Evolutionary conservation across 2,113 vertebrate species (phyloP), one percentile per base, ranked within the genome.

Genomic region (Protobothrops flavoviridis): DNA sequence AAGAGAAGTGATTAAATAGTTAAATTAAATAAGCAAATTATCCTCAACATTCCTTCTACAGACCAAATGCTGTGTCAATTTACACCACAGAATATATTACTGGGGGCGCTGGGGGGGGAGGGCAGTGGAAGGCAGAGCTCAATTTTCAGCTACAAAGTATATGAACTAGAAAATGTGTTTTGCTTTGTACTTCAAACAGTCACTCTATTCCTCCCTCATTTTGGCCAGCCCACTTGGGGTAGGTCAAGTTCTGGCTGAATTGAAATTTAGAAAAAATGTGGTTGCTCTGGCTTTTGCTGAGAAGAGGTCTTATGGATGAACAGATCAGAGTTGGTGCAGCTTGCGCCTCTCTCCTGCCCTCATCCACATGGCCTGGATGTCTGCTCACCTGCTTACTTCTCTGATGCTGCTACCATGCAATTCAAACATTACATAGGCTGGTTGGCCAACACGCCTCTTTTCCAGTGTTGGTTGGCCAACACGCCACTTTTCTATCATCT

Each of bases 21-120:
- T 39, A 81, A 81, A 69, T 45, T 39, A 39, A 94, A 86, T 59
- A 52, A 94, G n/a, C 48, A 91, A 85, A 48, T 90, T 91, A 95
- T 91, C 90, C 95, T 93, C 95, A 69, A 61, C 3, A 88, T 94
- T 91, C 86, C 3, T 94, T 64, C 57, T 74, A 20, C 21, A 85
- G 53, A 5, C 52, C 55, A 61, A 50, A 8, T 61, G 43, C 20
- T 39, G 9, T 23, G 12, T 13, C 89, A 39, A 20, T 12, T n/a
- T 61, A 93, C 23, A 86, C 55, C 59, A 45, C 26, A 7, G 45
- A n/a, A 93, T 29, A 33, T 50, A 85, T 55, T 48, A 29, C 20
- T 29, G 24, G 23, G 12, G 1, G 64, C 23, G 55, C 8, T 1
- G 52, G 29, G 85, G 90, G 43, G 20, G 53, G 88, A 1, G 11